Percentiles rank a stretch among this genome's conserved stretches.
These are phyloP conservation scores for Apodemia duryi DNA, from an alignment of 2,888 invertebrate genomes.

Conservation along the genomic window DNA sequence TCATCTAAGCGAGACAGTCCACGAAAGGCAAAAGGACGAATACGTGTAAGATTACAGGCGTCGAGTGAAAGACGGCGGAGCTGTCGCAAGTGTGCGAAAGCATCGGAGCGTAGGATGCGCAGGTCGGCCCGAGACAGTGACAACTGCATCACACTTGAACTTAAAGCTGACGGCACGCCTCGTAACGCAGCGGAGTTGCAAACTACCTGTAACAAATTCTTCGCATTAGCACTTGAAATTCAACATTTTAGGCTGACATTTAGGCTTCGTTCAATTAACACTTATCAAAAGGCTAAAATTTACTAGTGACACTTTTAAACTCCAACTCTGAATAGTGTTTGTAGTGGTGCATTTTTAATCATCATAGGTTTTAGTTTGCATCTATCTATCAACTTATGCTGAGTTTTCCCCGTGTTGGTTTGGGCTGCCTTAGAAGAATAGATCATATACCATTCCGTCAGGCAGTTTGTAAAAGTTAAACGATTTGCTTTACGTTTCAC, in stretches of 20 bases:
- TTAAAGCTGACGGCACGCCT: constrained; percentile 88
- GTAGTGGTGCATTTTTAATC: no score
- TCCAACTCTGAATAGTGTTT: no score
- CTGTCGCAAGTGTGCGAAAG: constrained; percentile 88
- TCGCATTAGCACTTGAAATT: background rate
- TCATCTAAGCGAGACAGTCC: constrained; percentile 88
- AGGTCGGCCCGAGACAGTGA: constrained; percentile 92
- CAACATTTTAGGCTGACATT: background rate
- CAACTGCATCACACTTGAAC: constrained; percentile 89
- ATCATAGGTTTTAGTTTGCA: no score
- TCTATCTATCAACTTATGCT: no score
- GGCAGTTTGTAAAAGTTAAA: no score
- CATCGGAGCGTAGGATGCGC: constrained; percentile 88
- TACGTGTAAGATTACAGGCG: constrained; percentile 90
- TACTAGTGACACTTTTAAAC: no score
- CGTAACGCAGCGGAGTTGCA: constrained; percentile 92
- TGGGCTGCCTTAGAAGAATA: no score
- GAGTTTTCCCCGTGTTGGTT: no score
- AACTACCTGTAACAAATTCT: constrained; percentile 82
- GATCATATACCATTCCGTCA: no score
- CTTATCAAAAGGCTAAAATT: no score
- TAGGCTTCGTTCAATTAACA: no score
- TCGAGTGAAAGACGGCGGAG: constrained; percentile 91
- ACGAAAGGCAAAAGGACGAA: constrained; percentile 91
- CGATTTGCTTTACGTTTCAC: no score